A percentile compares a stretch with the other conserved stretches of the same genome.
Evolutionary conservation across 2,113 vertebrate genomes (phyloP).

Genomic region (Bos javanicus): DNA sequence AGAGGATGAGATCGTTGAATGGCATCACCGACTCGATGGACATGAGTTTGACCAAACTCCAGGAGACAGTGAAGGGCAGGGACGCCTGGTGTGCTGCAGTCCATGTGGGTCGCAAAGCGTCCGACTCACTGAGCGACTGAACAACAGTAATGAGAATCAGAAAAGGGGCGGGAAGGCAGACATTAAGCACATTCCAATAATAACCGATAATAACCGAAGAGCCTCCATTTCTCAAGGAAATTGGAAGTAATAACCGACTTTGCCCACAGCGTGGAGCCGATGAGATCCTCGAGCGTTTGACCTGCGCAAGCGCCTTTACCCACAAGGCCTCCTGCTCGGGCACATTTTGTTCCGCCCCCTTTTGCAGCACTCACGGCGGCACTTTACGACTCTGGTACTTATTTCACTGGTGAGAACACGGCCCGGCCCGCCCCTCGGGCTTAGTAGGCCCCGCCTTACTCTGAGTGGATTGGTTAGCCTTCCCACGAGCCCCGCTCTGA

Average conservation of each 20-base stretch:
- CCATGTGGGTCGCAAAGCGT: not conserved
- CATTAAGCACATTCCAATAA: not conserved
- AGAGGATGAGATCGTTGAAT: not conserved
- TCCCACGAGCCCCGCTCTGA: not conserved
- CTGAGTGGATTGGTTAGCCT: not conserved
- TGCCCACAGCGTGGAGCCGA: not conserved
- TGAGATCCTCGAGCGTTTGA: rapidly evolving
- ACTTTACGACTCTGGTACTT: constrained; percentile 42
- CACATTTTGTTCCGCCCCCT: not conserved
- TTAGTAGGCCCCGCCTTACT: not conserved
- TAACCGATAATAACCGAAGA: not conserved
- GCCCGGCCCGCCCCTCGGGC: not conserved
- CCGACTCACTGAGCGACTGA: not conserved
- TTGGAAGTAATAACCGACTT: rapidly evolving
- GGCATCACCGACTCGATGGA: not conserved
- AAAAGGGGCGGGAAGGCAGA: not conserved
- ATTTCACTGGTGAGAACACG: not conserved
- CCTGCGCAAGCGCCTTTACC: not conserved
- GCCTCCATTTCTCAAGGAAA: not conserved
- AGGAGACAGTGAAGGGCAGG: not conserved
- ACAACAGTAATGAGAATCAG: not conserved
- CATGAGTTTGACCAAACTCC: not conserved
- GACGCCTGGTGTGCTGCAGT: not conserved
- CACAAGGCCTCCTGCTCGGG: not conserved
- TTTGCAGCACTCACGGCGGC: constrained; percentile 27